Evolutionary conservation across 2,888 invertebrate species (phyloP).

Genomic region (Dicranocentrus wangi): DNA sequence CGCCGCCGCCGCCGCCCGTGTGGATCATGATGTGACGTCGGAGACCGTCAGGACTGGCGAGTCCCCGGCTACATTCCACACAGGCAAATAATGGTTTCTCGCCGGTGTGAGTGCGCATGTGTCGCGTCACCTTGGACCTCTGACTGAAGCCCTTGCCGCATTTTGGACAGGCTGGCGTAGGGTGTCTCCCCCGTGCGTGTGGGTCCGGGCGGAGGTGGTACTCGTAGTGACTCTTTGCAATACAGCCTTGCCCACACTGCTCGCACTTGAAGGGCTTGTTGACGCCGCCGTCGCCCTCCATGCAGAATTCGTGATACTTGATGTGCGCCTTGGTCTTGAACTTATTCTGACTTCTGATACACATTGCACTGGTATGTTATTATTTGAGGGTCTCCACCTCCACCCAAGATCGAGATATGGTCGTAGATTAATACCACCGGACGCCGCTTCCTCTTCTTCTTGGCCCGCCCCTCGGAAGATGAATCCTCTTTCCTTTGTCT

Average conservation of each 20-base stretch:
- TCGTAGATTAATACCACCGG: slow-evolving; percentile 71
- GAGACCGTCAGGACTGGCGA: slow-evolving; percentile 53
- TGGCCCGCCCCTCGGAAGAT: slow-evolving; percentile 36
- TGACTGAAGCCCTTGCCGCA: slow-evolving; percentile 75
- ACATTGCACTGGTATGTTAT: slow-evolving; percentile 81
- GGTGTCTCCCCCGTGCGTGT: slow-evolving; percentile 76
- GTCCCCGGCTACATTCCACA: slow-evolving; percentile 47
- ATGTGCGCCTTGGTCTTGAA: slow-evolving; percentile 78
- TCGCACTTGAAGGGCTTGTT: slow-evolving; percentile 77
- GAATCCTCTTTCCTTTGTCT: slow-evolving; percentile 18
- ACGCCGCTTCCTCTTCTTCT: slow-evolving; percentile 71
- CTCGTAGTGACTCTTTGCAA: slow-evolving; percentile 80
- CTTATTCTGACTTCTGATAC: slow-evolving; percentile 81
- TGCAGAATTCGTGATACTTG: slow-evolving; percentile 71
- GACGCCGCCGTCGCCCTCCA: slow-evolving; percentile 35
- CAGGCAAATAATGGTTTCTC: slow-evolving; percentile 70
- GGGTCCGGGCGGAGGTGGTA: slow-evolving; percentile 80
- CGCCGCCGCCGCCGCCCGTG: no score
- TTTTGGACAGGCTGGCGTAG: slow-evolving; percentile 35
- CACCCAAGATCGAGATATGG: slow-evolving; percentile 73
- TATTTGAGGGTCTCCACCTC: slow-evolving; percentile 78
- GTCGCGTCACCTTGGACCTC: slow-evolving; percentile 82
- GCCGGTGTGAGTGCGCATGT: slow-evolving; percentile 80
- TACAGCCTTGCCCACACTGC: slow-evolving; percentile 76
- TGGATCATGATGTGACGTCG: slow-evolving; percentile 59